phyloP scores from a whole-genome alignment of 2,797 vertebrate genomes.

The Notolabrus celidotus region DNA sequence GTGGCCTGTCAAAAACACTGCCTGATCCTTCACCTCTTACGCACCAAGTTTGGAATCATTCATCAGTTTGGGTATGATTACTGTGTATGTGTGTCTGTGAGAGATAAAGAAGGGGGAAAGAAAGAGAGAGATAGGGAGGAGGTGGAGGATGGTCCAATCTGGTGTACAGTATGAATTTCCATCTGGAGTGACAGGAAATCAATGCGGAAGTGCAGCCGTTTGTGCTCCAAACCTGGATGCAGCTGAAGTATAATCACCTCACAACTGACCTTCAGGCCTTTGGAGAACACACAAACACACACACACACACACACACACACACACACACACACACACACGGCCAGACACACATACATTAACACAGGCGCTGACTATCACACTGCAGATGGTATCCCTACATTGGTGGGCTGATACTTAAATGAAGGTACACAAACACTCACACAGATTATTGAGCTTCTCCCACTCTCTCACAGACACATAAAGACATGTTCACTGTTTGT shows the following conservation, averaged over 20 bases:
- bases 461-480: background rate
- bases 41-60: constrained; percentile 58
- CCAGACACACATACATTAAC: background rate
- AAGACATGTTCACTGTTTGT: constrained; percentile 8
- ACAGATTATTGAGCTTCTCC: constrained; percentile 21
- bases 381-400: constrained; percentile 34
- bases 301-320: constrained; percentile 14
- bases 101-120: background rate
- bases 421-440: constrained; percentile 15
- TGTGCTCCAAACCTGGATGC: constrained; percentile 66
- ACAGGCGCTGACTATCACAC: constrained; percentile 25
- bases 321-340: constrained; percentile 12
- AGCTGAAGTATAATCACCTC: constrained; percentile 73
- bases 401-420: constrained; percentile 11
- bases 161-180: constrained; percentile 76
- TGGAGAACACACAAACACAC: constrained; percentile 23
- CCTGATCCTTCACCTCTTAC: constrained; percentile 61
- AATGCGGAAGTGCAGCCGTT: constrained; percentile 75
- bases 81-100: constrained; percentile 37
- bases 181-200: constrained; percentile 81
- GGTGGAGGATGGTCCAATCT: constrained; percentile 49
- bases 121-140: background rate
- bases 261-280: constrained; percentile 69
- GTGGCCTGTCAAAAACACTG: constrained; percentile 65
- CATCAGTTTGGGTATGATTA: constrained; percentile 55